Conservation (phyloP, 2,113 vertebrate species). For the Scopus umbretta region DNA sequence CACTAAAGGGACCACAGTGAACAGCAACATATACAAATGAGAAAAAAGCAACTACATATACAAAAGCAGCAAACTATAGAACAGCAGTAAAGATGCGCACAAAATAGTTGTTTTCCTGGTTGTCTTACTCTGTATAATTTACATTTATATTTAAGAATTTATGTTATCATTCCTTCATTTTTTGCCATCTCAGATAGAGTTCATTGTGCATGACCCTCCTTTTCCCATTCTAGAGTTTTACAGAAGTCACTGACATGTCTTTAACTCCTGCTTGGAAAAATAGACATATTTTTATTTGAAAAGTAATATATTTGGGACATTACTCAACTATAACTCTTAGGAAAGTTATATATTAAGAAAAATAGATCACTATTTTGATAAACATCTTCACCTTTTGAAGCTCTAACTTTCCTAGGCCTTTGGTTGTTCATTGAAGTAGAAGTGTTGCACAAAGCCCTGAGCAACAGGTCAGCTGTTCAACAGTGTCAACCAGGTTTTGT, state of each 20-base stretch:
- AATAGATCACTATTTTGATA: not conserved
- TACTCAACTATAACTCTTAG: not conserved
- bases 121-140: not conserved
- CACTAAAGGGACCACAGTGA: not conserved
- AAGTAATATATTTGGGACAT: not conserved
- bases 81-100: not conserved
- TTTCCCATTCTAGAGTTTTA: not conserved
- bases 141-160: not conserved
- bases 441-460: not conserved
- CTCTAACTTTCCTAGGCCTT: not conserved
- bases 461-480: too few relatives aligned
- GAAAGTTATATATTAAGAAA: not conserved
- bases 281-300: not conserved
- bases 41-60: not conserved
- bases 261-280: not conserved
- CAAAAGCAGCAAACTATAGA: not conserved
- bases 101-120: not conserved
- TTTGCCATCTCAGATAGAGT: not conserved
- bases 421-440: not conserved
- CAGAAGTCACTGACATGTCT: not conserved
- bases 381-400: not conserved
- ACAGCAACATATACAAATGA: not conserved
- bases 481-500: not conserved
- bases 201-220: not conserved
- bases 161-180: not conserved